Evolutionary conservation across 2,113 vertebrate genomes (phyloP), one percentile per base, ranked within the genome.

Genomic region (Urocynchramus pylzowi): DNA sequence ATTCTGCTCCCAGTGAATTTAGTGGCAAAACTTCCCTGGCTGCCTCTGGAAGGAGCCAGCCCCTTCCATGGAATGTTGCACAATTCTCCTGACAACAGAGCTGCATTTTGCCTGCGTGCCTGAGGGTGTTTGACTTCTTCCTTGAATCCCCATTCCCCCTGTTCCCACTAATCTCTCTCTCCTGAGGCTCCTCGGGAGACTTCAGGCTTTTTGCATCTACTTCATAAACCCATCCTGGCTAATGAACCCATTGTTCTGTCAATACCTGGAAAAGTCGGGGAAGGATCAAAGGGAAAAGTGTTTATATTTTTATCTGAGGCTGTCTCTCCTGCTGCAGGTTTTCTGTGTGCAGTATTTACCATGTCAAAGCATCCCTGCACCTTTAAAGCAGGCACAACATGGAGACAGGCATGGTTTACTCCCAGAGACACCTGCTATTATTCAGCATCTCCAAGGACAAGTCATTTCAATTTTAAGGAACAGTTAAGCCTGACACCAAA

Each of bases 381-480:
- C 47, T 74, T 20, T 49, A 45, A 73, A 78, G 24, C 20, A 41
- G 47, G 41, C 39, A 26, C 35, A 6, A 1, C 3, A 28, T 16
- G 23, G 3, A 74, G 84, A 69, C 56, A 68, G 74, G 37, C 69
- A 16, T 1, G 26, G 22, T 16, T 87, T n/a, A 10, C n/a, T 77
- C 31, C 14, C 65, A 37, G 56, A 86, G 45, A 56, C 24, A 70
- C 21, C 63, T 45, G 84, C 67, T 73, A 31, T 95, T 89, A 82
- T 74, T 70, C 69, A 90, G 63, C 74, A 61, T 44, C 76, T 89
- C 77, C 80, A 93, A 79, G 76, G 73, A 89, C 63, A 67, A 90
- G 73, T 11, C 67, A 76, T 49, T 89, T 76, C 79, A 59, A 13
- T 93, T 87, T 70, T 53, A 89, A 76, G 57, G 39, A n/a, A 63